A percentile compares a stretch with the other conserved stretches of the same genome.
These are phyloP conservation scores for Notoglanidium macrostoma DNA, from an alignment of 2,797 vertebrate species.

Conservation along the genomic window DNA sequence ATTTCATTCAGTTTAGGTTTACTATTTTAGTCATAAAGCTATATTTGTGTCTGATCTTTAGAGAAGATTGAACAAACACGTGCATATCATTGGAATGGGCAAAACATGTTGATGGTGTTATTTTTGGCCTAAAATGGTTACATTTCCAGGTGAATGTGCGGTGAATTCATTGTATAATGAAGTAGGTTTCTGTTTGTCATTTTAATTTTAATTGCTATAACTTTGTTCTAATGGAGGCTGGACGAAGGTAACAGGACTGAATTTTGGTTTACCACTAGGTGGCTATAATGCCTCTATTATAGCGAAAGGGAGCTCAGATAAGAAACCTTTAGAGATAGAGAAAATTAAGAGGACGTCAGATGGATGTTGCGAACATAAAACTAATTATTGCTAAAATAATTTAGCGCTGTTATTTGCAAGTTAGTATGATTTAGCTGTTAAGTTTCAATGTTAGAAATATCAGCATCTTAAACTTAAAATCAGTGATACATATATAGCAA, in stretches of 20 bases:
- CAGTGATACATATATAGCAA: background rate
- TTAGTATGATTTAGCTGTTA: background rate
- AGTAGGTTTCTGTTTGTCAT: background rate
- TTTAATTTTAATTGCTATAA: background rate
- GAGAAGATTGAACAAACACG: background rate
- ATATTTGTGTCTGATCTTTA: background rate
- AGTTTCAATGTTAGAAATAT: background rate
- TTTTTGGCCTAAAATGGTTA: background rate
- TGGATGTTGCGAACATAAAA: background rate
- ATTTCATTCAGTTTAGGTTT: background rate
- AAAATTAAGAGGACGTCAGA: no score
- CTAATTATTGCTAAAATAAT: no score
- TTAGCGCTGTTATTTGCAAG: background rate
- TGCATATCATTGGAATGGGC: no score
- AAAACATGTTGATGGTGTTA: background rate
- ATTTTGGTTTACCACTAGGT: constrained; percentile 30
- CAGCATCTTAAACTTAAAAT: background rate
- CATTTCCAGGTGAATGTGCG: background rate
- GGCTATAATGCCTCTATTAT: constrained; percentile 4
- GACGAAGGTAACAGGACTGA: background rate
- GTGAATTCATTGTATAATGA: background rate
- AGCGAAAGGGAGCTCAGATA: background rate
- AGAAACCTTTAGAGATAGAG: background rate
- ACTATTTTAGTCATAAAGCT: background rate
- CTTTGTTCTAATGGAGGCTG: no score